These are phyloP conservation scores for Okapia johnstoni DNA, from an alignment of 2,113 vertebrate genomes.

Conservation along the genomic window DNA sequence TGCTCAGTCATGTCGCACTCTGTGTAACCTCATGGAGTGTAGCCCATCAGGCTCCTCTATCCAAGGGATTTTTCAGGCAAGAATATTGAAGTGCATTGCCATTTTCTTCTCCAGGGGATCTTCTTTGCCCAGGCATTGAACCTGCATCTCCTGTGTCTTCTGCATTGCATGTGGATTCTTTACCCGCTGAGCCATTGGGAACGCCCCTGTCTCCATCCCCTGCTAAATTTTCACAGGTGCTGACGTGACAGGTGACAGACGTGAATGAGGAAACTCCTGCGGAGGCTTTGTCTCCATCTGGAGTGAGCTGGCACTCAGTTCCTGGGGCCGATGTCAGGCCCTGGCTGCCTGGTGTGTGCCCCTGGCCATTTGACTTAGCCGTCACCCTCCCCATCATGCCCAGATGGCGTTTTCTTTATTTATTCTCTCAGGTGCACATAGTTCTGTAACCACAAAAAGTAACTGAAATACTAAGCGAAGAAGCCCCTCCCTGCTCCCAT, in stretches of 20 bases:
- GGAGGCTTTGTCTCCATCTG: background rate
- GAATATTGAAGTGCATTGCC: background rate
- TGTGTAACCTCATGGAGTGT: background rate
- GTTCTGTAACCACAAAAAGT: background rate
- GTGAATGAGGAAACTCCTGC: background rate
- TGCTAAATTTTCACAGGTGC: background rate
- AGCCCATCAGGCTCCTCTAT: background rate
- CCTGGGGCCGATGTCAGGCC: accelerated
- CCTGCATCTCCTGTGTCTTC: background rate
- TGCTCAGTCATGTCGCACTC: background rate
- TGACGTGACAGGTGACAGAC: too few relatives aligned
- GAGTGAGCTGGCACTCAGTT: background rate
- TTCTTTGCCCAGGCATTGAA: background rate
- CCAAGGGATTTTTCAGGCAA: background rate
- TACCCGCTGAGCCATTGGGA: background rate
- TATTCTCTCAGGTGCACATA: background rate
- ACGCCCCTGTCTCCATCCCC: background rate
- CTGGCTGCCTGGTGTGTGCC: background rate
- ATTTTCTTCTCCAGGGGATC: background rate
- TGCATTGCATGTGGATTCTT: background rate
- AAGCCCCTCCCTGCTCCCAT: too few relatives aligned
- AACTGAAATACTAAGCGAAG: background rate
- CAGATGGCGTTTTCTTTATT: background rate
- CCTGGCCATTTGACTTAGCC: background rate
- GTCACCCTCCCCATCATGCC: background rate